Conservation (phyloP, 2,113 vertebrate species). For the Galeopterus variegatus region DNA sequence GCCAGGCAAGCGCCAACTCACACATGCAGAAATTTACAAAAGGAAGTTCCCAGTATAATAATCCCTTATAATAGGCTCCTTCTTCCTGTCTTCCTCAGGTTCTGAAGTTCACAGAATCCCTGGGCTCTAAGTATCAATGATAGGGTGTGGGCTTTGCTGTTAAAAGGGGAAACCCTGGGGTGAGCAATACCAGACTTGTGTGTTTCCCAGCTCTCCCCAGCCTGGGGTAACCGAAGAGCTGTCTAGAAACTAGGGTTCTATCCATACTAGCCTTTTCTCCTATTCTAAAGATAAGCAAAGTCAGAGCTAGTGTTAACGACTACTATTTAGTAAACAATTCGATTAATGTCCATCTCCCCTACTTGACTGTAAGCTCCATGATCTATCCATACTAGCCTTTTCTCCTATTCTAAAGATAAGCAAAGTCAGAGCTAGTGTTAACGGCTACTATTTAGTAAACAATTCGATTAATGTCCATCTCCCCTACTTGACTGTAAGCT, state of each 20-base stretch:
- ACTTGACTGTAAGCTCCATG: not conserved
- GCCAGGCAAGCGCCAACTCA: not conserved
- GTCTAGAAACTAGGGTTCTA: not conserved
- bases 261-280: not conserved
- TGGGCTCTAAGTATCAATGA: not conserved
- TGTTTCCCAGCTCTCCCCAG: not conserved
- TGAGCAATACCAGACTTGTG: not conserved
- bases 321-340: conserved; percentile 3
- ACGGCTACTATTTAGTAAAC: not conserved
- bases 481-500: not conserved
- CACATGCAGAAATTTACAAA: not conserved
- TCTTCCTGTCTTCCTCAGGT: not conserved
- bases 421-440: not conserved
- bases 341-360: not conserved
- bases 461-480: conserved; percentile 3
- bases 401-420: not conserved
- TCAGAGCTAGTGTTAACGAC: not conserved
- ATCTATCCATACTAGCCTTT: not conserved
- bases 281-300: not conserved
- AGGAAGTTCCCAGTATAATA: not conserved
- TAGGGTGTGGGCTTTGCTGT: not conserved
- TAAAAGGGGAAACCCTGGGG: not conserved
- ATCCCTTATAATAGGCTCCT: not conserved
- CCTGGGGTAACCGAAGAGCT: not conserved
- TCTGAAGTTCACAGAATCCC: not conserved